These are phyloP conservation scores for Porites australiensis DNA, from an alignment of 64 coral and sea anemone species.

Conservation along the genomic window DNA sequence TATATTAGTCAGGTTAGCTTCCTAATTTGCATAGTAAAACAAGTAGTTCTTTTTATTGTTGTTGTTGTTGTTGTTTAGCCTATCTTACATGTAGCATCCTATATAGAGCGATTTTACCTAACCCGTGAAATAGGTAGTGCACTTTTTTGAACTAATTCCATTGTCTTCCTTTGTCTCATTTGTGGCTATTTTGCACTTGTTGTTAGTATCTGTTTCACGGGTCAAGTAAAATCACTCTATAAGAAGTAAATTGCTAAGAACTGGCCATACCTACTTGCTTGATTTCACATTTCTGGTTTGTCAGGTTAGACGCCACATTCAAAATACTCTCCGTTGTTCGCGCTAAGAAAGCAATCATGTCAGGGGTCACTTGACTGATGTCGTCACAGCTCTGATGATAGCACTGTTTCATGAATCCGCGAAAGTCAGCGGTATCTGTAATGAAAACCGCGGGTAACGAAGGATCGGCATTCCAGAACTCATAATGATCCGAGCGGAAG, in stretches of 20 bases:
- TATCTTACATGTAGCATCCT: too few relatives aligned
- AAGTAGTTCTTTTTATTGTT: too few relatives aligned
- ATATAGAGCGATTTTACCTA: too few relatives aligned
- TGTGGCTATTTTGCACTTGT: too few relatives aligned
- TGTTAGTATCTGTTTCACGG: too few relatives aligned
- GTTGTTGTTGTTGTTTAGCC: too few relatives aligned
- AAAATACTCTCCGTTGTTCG: slow-evolving; percentile 33
- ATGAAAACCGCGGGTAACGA: slow-evolving; percentile 61
- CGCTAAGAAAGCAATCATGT: slow-evolving; percentile 45
- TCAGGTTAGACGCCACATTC: background rate
- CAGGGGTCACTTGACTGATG: slow-evolving; percentile 37
- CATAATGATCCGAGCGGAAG: slow-evolving; percentile 57
- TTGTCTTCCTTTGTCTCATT: too few relatives aligned
- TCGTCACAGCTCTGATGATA: slow-evolving; percentile 69
- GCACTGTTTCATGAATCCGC: slow-evolving; percentile 57
- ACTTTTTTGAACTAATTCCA: too few relatives aligned
- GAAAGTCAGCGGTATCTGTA: slow-evolving; percentile 67
- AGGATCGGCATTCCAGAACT: slow-evolving; percentile 54
- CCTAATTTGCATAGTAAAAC: too few relatives aligned
- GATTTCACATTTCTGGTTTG: background rate
- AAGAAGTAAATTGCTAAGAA: background rate
- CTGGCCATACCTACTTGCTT: background rate
- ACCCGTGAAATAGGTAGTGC: too few relatives aligned
- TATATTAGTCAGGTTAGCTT: too few relatives aligned
- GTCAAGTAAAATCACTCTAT: too few relatives aligned